Evolutionary conservation across 2,888 invertebrate species (phyloP), one percentile per base, ranked within the genome.

Genomic region (Sarcophaga variegata): DNA sequence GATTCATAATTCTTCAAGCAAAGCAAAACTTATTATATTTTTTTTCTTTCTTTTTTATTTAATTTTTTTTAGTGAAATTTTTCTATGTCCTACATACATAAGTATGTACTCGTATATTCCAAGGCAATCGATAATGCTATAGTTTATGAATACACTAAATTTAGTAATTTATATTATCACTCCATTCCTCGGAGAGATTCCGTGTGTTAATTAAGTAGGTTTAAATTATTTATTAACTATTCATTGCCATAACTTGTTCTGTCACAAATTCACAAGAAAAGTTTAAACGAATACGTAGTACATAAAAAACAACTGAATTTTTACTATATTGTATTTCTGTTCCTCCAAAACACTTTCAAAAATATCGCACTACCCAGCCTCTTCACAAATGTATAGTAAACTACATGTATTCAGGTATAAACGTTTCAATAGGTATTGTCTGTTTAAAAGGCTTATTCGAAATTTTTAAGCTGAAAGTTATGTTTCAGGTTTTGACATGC

Each of bases 141-240:
- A 54, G 17, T 54, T 12, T 54, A 54, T 14, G 14, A 17, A 17
- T 17, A 12, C 17, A 54, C 54, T 54, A 54, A 54, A 54, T 54
- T 12, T 1, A 54, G 12, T 1, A 54, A 17, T 0, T 54, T 54
- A 10, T 54, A 17, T 54, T 54, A 59, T 59, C 54, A 59, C 25
- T 54, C 71, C 59, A 59, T 71, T 27, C 5, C 17, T 59, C 4
- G 14, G 59, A 60, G 71, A 60, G 59, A 71, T 11, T 27, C 59
- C 62, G 62, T 69, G 54, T 63, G 60, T 64, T 75, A 81, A 81
- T 76, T 81, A 83, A 72, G 59, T 59, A 64, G 60, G 6, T 47
- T 71, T 83, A 77, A 77, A 72, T 83, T 66, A 71, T 82, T 77
- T 71, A 83, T 83, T 45, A 83, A 71, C 66, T 66, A 37, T 83